phyloP scores from a whole-genome alignment of 2,888 invertebrate genomes.

The Drosophila putrida region DNA sequence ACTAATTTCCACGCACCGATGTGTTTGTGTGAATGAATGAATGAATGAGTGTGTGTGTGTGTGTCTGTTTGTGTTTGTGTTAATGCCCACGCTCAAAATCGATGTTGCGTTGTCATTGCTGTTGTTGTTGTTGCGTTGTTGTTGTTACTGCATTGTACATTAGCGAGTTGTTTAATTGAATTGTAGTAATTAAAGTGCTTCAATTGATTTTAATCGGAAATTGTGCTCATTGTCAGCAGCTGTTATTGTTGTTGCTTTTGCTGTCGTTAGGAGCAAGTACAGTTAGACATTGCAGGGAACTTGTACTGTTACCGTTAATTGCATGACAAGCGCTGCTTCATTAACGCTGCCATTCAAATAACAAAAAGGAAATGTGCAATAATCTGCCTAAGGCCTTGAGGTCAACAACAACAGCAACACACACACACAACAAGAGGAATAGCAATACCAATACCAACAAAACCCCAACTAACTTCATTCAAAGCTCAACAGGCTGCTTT shows the following conservation, averaged over 20 bases:
- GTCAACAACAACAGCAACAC: constrained; percentile 42
- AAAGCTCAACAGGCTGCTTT: constrained; percentile 76
- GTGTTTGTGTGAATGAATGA: constrained; percentile 8
- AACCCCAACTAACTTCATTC: constrained; percentile 12
- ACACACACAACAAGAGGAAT: constrained; percentile 3
- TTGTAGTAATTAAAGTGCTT: constrained; percentile 82
- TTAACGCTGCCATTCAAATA: constrained; percentile 69
- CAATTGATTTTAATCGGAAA: constrained; percentile 82
- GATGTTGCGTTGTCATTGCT: constrained; percentile 29
- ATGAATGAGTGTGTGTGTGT: constrained; percentile 8
- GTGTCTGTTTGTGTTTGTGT: not conserved
- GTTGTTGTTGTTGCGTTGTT: constrained; percentile 31
- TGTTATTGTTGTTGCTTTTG: constrained; percentile 25
- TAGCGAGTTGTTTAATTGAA: constrained; percentile 80
- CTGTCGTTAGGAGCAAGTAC: constrained; percentile 29
- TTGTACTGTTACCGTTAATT: constrained; percentile 52
- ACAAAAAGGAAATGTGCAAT: constrained; percentile 75
- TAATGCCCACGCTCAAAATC: constrained; percentile 47
- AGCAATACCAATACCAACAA: constrained; percentile 15
- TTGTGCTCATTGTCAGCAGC: constrained; percentile 75
- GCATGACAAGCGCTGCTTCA: constrained; percentile 68
- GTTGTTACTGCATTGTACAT: constrained; percentile 51
- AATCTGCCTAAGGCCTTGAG: constrained; percentile 64
- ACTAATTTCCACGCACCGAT: constrained; percentile 54
- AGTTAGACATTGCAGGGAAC: constrained; percentile 47